Evolutionary conservation across 2,888 invertebrate species (phyloP), one percentile per base, ranked within the genome.

Genomic region (Mesopsocus fuscifrons): DNA sequence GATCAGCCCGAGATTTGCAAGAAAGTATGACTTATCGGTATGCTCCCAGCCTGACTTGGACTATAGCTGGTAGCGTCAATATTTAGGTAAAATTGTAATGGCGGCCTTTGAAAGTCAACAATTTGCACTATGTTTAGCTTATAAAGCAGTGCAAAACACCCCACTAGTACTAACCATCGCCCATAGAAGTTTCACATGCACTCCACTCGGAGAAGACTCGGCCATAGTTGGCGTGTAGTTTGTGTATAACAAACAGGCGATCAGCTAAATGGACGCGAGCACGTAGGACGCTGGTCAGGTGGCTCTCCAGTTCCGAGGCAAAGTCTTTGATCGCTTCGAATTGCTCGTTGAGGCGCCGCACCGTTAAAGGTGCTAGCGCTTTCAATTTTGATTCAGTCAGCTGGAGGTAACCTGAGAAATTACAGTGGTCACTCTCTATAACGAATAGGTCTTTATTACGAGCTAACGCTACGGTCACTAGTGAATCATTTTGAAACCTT

Each of bases 191-290:
- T 55, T 85, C 85, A 42, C 79, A 73, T 23, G 76, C 80, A 57
- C 83, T 82, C 83, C 84, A 85, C 58, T 85, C 84, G 52, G 81
- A 81, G 55, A 83, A 82, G 44, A 84, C 69, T 38, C 81, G 70
- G 1, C 83, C 83, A 52, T 84, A 84, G 61, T 81, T 79, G 0
- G 76, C 74, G 55, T 85, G 84, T 31, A 84, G 61, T 58, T 83
- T 83, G 55, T 82, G 79, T 18, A 84, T 64, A 6, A 74, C 77
- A 55, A 76, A 82, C 52, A 77, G 72, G 52, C 76, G 77, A 56
- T 82, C 81, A 51, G 77, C 79, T 51, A 82, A 71, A 55, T 72
- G 70, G 40, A 77, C 74, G 47, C 64, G 56, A 23, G 62, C 54
- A 42, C 61, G 57, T 31, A 65, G 52, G 33, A 65, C 52, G 53